phyloP scores from a whole-genome alignment of 2,113 vertebrate species.

The Misgurnus mizolepis region DNA sequence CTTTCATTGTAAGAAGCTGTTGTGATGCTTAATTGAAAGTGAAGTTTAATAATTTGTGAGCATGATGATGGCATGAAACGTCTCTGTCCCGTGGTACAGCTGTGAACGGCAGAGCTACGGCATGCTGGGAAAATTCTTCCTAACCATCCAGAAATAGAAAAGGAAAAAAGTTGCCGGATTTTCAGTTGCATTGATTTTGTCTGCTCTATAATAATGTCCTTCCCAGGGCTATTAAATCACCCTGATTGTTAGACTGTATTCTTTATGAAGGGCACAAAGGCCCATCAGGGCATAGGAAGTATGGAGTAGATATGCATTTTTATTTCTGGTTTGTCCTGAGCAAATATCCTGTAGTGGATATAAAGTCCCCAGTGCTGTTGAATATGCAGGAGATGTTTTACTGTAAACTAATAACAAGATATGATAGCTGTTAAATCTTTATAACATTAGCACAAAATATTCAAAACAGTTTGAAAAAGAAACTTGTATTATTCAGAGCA shows the following conservation, averaged over 20 bases:
- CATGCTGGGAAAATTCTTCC: slow-evolving; percentile 3
- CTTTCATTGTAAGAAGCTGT: slow-evolving; percentile 63
- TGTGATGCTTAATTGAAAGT: slow-evolving; percentile 70
- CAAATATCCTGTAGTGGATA: not conserved
- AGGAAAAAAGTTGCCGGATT: slow-evolving; percentile 25
- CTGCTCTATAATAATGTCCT: slow-evolving; percentile 32
- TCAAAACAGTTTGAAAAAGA: not conserved
- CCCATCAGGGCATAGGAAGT: slow-evolving; percentile 52
- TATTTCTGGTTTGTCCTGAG: slow-evolving; percentile 2
- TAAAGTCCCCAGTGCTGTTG: not conserved
- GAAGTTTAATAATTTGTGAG: slow-evolving; percentile 70
- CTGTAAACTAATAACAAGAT: not conserved
- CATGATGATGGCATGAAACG: slow-evolving; percentile 55
- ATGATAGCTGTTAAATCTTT: slow-evolving; percentile 22
- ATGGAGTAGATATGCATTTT: slow-evolving; percentile 1
- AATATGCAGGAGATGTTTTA: slow-evolving; percentile 11
- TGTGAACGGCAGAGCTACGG: slow-evolving; percentile 30
- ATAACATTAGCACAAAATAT: slow-evolving; percentile 27
- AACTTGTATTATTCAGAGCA: slow-evolving; percentile 57
- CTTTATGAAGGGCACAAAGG: slow-evolving; percentile 57
- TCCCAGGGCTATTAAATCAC: slow-evolving; percentile 53
- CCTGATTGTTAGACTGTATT: slow-evolving; percentile 57
- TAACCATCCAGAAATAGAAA: not conserved
- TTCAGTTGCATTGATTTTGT: slow-evolving; percentile 46
- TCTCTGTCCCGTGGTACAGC: slow-evolving; percentile 56